These are phyloP conservation scores for Pachymerium ferrugineum DNA, from an alignment of 2,888 invertebrate genomes.

Conservation along the genomic window DNA sequence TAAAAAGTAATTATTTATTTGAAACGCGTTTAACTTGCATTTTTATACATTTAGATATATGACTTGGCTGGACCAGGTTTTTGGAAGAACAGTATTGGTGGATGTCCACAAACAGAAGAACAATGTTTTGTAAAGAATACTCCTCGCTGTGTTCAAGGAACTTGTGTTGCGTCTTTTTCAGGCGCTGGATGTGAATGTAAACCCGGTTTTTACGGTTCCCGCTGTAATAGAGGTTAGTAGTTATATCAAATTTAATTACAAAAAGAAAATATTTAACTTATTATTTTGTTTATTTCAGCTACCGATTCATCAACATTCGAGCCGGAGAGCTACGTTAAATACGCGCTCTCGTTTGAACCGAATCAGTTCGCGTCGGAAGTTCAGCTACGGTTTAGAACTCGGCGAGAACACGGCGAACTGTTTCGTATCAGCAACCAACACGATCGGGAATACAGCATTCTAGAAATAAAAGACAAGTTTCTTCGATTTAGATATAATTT, in stretches of 20 bases:
- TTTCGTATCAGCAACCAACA: slow-evolving; percentile 92
- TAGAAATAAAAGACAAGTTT: slow-evolving; percentile 83
- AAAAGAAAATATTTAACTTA: neutral
- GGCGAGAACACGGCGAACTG: slow-evolving; percentile 86
- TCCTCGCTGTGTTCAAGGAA: slow-evolving; percentile 68
- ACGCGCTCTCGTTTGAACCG: slow-evolving; percentile 88
- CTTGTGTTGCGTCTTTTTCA: slow-evolving; percentile 82
- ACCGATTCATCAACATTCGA: slow-evolving; percentile 89
- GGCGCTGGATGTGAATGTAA: slow-evolving; percentile 81
- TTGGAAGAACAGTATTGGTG: slow-evolving; percentile 71
- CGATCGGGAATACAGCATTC: slow-evolving; percentile 85
- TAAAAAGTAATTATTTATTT: slow-evolving; percentile 27
- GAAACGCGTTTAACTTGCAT: neutral
- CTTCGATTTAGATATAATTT: slow-evolving; percentile 88
- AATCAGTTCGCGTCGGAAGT: slow-evolving; percentile 87
- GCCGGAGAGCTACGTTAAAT: slow-evolving; percentile 92
- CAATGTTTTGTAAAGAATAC: slow-evolving; percentile 78
- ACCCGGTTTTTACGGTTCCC: slow-evolving; percentile 83
- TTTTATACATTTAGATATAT: slow-evolving; percentile 60
- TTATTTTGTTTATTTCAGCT: slow-evolving; percentile 42
- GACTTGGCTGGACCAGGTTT: slow-evolving; percentile 90
- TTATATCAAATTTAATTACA: neutral
- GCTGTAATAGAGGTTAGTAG: slow-evolving; percentile 45
- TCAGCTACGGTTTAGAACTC: slow-evolving; percentile 86
- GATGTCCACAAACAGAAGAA: slow-evolving; percentile 90